Evolutionary conservation across 2,113 vertebrate genomes (phyloP), one percentile per base, ranked within the genome.

Genomic region (Gymnogyps californianus): DNA sequence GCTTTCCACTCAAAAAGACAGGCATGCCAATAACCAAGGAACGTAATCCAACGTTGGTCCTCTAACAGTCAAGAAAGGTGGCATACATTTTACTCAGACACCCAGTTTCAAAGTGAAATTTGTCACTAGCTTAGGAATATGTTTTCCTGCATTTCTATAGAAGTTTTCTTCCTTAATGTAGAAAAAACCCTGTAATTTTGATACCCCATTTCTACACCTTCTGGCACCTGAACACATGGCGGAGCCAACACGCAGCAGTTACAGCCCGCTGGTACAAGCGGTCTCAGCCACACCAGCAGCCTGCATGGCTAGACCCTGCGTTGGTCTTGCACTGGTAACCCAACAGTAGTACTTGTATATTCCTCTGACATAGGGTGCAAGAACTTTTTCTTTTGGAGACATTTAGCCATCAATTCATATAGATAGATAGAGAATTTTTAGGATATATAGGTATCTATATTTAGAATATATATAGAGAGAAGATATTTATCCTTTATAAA

Each of bases 311-410:
- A 22, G 10, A 18, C 5, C 46, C 47, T 28, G 31, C 8, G 16
- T 1, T 74, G 77, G 4, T 25, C 16, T 42, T 6, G 36, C 54
- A 11, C 42, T 19, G 42, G 9, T 6, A 26, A 47, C 49, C 19
- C 11, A 22, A 9, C 11, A 7, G 28, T 4, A 44, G 2, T 1
- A 13, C 21, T 25, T 8, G 7, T 4, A 13, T 10, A 3, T 8
- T 67, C 54, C 47, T 36, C 70, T 34, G 47, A 18, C 5, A 38
- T 0, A 38, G 2, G 4, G 7, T 36, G 34, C 0, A 7, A 58
- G 12, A 62, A n/a, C 5, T 24, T 31, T 3, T 32, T 25, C 3
- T n/a, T 24, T 49, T 47, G 34, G 10, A 67, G 16, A 9, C 16
- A 18, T 22, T 82, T 32, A 51, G 4, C 38, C 18, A n/a, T 42